Percentiles rank a stretch among this genome's conserved stretches.
Evolutionary conservation across 2,113 vertebrate species (phyloP).

Genomic region (Rhinogobius similis): DNA sequence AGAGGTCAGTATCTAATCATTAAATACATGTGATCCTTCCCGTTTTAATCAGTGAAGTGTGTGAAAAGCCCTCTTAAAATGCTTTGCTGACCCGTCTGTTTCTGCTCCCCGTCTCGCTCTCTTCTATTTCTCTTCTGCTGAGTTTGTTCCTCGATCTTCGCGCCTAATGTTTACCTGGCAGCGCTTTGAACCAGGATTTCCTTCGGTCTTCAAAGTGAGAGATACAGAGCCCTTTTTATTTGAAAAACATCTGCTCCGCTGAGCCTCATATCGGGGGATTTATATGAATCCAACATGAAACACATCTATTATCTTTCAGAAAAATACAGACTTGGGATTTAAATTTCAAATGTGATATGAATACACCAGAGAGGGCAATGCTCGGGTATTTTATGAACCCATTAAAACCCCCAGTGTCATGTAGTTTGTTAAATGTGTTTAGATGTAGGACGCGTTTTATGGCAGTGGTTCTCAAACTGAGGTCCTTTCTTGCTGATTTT

Average conservation of each 20-base stretch:
- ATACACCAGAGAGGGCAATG: not conserved
- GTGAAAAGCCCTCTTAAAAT: not conserved
- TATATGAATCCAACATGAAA: conserved; percentile 24
- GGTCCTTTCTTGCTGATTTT: not conserved
- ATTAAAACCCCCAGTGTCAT: conserved; percentile 15
- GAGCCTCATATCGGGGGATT: conserved; percentile 19
- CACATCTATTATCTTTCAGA: conserved; percentile 10
- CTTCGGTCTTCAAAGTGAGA: conserved; percentile 12
- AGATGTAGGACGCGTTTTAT: not conserved
- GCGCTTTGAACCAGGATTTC: conserved; percentile 12
- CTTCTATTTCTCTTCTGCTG: not conserved
- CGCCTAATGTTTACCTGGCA: conserved; percentile 19
- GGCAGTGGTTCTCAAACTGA: not conserved
- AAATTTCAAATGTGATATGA: conserved; percentile 43
- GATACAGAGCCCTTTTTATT: conserved; percentile 14
- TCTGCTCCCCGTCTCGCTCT: not conserved
- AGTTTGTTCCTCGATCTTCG: conserved; percentile 29
- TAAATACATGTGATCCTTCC: too few species aligned
- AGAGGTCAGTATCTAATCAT: too few species aligned
- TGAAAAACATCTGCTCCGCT: conserved; percentile 25
- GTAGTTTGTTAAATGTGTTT: not conserved
- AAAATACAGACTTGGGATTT: conserved; percentile 23
- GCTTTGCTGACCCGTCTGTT: not conserved
- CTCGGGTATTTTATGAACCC: conserved; percentile 28
- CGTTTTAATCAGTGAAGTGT: too few species aligned